phyloP scores from a whole-genome alignment of 2,113 vertebrate species.

The Sinocyclocheilus anshuiensis region DNA sequence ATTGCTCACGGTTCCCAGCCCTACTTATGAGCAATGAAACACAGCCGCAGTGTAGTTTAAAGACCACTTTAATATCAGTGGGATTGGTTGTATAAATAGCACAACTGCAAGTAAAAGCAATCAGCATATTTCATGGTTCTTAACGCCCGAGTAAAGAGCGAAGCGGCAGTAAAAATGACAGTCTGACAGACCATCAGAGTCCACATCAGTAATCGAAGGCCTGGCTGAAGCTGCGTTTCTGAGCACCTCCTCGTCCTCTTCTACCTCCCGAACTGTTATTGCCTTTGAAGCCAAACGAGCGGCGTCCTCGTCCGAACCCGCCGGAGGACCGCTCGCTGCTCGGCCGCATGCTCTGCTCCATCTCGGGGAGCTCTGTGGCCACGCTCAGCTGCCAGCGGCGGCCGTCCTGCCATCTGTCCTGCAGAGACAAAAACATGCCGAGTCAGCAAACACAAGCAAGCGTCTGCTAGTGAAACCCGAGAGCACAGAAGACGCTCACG shows the following conservation, averaged over 20 bases:
- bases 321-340: conserved; percentile 43
- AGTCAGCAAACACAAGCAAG: too few species aligned
- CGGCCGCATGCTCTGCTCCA: conserved; percentile 79
- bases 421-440: conserved; percentile 4
- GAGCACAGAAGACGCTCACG: background rate
- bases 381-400: conserved; percentile 88
- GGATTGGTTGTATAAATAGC: background rate
- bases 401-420: conserved; percentile 87
- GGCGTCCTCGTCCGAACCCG: conserved; percentile 47
- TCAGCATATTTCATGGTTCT: conserved; percentile 31
- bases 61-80: background rate
- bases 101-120: conserved; percentile 58
- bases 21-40: background rate
- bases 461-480: conserved; percentile 42
- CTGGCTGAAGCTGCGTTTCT: conserved; percentile 77
- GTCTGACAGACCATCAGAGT: background rate
- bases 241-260: conserved; percentile 61
- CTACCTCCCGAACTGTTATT: conserved; percentile 54
- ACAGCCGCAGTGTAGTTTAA: background rate
- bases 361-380: conserved; percentile 85
- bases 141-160: too few species aligned
- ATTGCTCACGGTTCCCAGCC: too few species aligned
- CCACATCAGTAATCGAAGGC: conserved; percentile 76
- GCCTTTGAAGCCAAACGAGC: conserved; percentile 48
- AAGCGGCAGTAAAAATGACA: conserved; percentile 16